Conservation (phyloP, 2,113 vertebrate genomes). For the Esox niger region DNA sequence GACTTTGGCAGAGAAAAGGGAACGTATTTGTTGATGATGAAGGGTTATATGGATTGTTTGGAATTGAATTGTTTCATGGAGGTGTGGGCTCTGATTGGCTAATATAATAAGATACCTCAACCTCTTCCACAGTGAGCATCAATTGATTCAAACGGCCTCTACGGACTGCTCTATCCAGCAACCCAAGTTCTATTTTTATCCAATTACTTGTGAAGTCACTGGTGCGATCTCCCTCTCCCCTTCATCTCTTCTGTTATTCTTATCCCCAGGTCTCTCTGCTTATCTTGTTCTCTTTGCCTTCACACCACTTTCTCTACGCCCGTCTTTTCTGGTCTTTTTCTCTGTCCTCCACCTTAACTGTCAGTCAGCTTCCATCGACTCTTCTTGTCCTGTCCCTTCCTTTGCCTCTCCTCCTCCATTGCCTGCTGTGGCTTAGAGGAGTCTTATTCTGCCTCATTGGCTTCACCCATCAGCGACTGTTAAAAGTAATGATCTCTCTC, state of each 20-base stretch:
- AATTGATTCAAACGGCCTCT: constrained; percentile 51
- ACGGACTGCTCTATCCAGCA: constrained; percentile 11
- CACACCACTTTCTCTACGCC: neutral
- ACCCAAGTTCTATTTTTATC: constrained; percentile 49
- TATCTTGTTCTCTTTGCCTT: neutral
- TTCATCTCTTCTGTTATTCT: neutral
- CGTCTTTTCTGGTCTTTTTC: too few relatives aligned
- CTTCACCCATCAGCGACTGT: constrained; percentile 20
- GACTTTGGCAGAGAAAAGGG: neutral
- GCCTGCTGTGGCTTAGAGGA: constrained; percentile 28
- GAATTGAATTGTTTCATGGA: constrained; percentile 8
- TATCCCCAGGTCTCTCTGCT: neutral
- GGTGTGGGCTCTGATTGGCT: constrained; percentile 10
- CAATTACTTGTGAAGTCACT: constrained; percentile 33
- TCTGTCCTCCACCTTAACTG: neutral
- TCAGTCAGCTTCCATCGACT: neutral
- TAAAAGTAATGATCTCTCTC: neutral
- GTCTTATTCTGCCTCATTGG: constrained; percentile 41
- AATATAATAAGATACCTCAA: constrained; percentile 45
- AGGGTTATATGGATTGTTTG: constrained; percentile 10
- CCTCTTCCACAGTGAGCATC: constrained; percentile 28
- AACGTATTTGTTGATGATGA: constrained; percentile 9
- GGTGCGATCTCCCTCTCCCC: constrained; percentile 7
- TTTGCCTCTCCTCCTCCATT: neutral
- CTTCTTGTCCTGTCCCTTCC: neutral